Conservation (phyloP, 2,113 vertebrate species). For the Mola mola region DNA sequence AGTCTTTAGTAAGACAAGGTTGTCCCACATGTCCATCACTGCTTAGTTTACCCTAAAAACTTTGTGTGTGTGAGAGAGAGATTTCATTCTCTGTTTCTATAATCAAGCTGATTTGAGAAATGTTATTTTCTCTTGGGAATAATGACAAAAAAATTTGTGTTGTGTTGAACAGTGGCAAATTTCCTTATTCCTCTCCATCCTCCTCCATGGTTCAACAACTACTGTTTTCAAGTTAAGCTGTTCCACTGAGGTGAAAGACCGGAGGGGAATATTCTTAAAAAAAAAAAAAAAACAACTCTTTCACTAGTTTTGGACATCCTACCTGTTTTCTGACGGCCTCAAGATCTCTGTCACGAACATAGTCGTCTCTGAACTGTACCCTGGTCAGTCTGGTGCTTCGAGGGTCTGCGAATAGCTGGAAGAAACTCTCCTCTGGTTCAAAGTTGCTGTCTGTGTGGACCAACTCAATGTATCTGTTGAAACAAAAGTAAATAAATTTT, state of each 20-base stretch:
- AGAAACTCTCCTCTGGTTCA: constrained; percentile 92
- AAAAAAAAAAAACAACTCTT: background rate
- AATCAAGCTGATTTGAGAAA: too few relatives aligned
- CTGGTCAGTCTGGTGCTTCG: constrained; percentile 92
- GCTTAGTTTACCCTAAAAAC: too few relatives aligned
- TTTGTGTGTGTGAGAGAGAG: too few relatives aligned
- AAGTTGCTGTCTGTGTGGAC: constrained; percentile 92
- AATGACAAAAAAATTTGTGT: too few relatives aligned
- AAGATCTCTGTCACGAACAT: constrained; percentile 92
- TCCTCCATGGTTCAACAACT: too few relatives aligned
- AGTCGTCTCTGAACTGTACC: constrained; percentile 91
- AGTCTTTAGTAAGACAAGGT: too few relatives aligned
- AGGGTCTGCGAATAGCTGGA: constrained; percentile 94
- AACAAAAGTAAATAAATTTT: background rate
- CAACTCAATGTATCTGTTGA: constrained; percentile 91
- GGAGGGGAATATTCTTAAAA: background rate
- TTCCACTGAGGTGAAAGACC: background rate
- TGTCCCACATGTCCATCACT: too few relatives aligned
- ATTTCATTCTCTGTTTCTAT: too few relatives aligned
- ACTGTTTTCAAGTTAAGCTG: background rate
- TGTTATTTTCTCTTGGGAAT: too few relatives aligned
- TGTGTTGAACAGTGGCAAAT: background rate
- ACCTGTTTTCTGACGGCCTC: constrained; percentile 97
- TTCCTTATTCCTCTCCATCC: too few relatives aligned
- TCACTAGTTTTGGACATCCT: background rate